Conservation (phyloP, 2,113 vertebrate species). For the mouse (Mus musculus) region DNA sequence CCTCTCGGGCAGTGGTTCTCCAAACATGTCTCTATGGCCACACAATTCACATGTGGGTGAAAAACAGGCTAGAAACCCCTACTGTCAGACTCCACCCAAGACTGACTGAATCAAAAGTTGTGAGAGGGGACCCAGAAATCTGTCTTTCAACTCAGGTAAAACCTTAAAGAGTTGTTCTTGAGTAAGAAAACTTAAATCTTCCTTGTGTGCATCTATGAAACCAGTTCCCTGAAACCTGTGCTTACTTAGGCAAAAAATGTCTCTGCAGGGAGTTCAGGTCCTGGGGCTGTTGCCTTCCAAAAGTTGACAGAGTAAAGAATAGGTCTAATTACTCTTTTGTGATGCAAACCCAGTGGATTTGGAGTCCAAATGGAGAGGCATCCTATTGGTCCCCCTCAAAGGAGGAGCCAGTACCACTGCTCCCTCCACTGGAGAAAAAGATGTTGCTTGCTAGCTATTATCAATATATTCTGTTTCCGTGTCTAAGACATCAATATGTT, state of each 20-base stretch:
- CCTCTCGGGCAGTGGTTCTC: background rate
- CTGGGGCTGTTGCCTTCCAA: background rate
- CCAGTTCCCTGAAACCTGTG: background rate
- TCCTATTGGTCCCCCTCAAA: background rate
- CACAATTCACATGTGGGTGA: background rate
- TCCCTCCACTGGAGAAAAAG: background rate
- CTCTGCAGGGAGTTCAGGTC: background rate
- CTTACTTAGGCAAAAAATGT: background rate
- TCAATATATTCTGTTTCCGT: accelerated
- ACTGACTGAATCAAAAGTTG: background rate
- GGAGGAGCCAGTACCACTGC: accelerated
- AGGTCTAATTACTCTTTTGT: background rate
- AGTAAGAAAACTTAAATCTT: background rate
- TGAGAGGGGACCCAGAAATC: too few species aligned
- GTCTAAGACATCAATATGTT: too few species aligned
- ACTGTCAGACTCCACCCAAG: background rate
- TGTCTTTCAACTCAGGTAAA: background rate
- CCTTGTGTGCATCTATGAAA: background rate
- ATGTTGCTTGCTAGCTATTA: accelerated
- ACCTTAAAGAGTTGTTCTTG: background rate
- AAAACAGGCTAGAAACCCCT: background rate
- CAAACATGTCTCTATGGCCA: background rate
- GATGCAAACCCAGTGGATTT: background rate
- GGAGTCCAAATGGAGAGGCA: background rate
- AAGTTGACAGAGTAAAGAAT: background rate